Evolutionary conservation across 2,888 invertebrate genomes (phyloP).

Genomic region (Synanthedon vespiformis): DNA sequence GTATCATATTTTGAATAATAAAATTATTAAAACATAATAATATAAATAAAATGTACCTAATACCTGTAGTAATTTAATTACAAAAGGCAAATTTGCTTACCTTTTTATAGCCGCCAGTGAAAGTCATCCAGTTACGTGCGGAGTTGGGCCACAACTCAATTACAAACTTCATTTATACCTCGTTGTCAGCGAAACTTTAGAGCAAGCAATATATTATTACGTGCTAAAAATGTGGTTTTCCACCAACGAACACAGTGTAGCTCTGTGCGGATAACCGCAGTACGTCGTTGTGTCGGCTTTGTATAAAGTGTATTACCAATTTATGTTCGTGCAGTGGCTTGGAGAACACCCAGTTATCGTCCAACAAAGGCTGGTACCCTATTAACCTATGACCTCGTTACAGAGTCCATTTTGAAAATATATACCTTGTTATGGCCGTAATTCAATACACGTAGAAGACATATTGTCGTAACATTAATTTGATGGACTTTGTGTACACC

Average conservation of each 20-base stretch:
- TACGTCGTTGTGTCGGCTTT: neutral
- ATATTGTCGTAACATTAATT: no score
- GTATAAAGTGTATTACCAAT: neutral
- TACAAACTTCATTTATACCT: conserved; percentile 13
- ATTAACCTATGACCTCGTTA: conserved; percentile 40
- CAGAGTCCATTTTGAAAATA: conserved; percentile 7
- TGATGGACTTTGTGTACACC: neutral
- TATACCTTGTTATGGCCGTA: neutral
- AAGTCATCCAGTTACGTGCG: conserved; percentile 5
- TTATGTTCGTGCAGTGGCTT: neutral
- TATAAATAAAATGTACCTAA: no score
- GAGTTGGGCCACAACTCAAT: conserved; percentile 12
- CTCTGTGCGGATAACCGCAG: neutral
- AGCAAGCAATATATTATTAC: neutral
- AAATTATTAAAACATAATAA: no score
- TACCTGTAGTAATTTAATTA: no score
- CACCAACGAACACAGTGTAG: neutral
- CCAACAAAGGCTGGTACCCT: conserved; percentile 21
- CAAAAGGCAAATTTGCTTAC: neutral
- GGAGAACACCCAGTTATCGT: conserved; percentile 11
- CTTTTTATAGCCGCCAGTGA: conserved; percentile 2
- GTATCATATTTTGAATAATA: no score
- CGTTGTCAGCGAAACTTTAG: conserved; percentile 8
- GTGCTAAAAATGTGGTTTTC: neutral
- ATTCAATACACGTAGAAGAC: neutral